Evolutionary conservation across 2,888 invertebrate genomes (phyloP), one percentile per base, ranked within the genome.

Genomic region (Thera obeliscata): DNA sequence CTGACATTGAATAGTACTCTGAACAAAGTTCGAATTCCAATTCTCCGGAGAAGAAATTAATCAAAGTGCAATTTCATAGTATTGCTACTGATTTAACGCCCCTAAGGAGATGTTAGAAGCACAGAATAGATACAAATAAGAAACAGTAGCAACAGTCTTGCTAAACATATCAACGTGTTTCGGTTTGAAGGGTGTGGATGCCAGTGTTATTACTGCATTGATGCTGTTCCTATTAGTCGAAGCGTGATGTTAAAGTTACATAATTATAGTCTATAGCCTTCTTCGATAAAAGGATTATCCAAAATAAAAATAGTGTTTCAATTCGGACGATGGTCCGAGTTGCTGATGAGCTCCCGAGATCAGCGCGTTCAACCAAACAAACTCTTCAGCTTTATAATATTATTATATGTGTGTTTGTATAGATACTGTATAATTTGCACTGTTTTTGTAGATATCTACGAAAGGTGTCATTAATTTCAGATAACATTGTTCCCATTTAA

Each of bases 11-110:
- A 62, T 55, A 35, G 35, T 22, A 9, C 61, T 57, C 62, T 36
- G 59, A 64, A 56, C 56, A 46, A 60, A 64, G 57, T 58, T 56
- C 58, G 8, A 46, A 59, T 50, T 56, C 49, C 33, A 50, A 56
- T 38, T 59, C 58, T 38, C 54, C 56, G 56, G 55, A 56, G 60
- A 66, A 58, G 58, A 66, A 50, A 71, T 70, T 72, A 73, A 78
- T 78, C 70, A 73, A 71, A 79, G 61, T 77, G 75, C 76, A 79
- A 73, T 75, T 76, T 70, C 64, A 75, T 73, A 67, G 60, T 50
- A 70, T 67, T 72, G 74, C 65, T 55, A 61, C 6, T 58, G 43
- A 61, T 61, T 35, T 43, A 3, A 3, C 22, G 9, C 56, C 49
- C 41, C 49, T n/a, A 11, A 49, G 55, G 65, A 60, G n/a, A 54